Evolutionary conservation across 2,888 invertebrate genomes (phyloP), one percentile per base, ranked within the genome.

Genomic region (Furcula furcula): DNA sequence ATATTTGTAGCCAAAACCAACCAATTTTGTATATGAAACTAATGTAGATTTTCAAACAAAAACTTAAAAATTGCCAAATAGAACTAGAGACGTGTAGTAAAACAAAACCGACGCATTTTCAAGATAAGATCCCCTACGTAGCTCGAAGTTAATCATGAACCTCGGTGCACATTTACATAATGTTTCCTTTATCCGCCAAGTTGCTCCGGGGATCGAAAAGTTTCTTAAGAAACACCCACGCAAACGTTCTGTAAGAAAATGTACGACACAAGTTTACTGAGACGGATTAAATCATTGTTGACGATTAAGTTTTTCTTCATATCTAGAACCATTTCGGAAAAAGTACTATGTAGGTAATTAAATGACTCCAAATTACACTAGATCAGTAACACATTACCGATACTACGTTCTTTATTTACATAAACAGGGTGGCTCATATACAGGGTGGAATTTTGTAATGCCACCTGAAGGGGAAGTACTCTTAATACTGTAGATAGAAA

Each of bases 121-220:
- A 28, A 55, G 65, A 71, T 74, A 71, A 70, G 64, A 70, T 65
- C 68, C 55, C 55, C 55, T 51, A 52, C 50, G 57, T 56, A 56
- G 44, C 57, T 48, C 39, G 52, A 65, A 83, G 81, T 84, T 82
- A 79, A 85, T 85, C 82, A 84, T 77, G 81, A 68, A 78, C 68
- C 74, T 63, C 51, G 45, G 58, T 51, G 44, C 74, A 67, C 72
- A 82, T 85, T 85, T 84, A 81, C 85, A 85, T 85, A 84, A 83
- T 76, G 80, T 74, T 76, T 64, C 68, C 72, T 76, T 71, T 75
- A 76, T 70, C 66, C 68, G 56, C 51, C 65, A 64, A 71, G 63
- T 75, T 71, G 62, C 61, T 65, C 68, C 57, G 60, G 59, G 60
- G 67, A 66, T 70, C 61, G 68, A 55, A 76, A 80, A 76, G 61